phyloP scores from a whole-genome alignment of 1,140 invertebrate species.

The Parapsyche elsis region DNA sequence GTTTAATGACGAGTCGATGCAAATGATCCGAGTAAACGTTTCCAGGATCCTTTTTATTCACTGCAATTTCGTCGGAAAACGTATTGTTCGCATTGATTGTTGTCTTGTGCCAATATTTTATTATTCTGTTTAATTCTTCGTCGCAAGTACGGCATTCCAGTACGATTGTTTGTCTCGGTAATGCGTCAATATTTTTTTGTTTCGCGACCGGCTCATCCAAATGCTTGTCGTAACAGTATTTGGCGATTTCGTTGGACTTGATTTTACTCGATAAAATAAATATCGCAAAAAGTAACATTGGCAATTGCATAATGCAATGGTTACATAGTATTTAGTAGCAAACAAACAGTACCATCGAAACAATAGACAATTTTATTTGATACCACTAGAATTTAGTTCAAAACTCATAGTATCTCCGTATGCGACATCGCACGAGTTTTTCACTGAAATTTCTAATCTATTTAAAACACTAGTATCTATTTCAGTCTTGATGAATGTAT shows the following conservation, averaged over 20 bases:
- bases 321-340: background rate
- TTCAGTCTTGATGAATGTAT: conserved; percentile 59
- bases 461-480: conserved; percentile 49
- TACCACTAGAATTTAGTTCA: conserved; percentile 42
- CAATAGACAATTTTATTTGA: background rate
- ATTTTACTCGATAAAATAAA: background rate
- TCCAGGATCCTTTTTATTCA: background rate
- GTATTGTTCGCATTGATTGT: background rate
- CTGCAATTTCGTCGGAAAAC: background rate
- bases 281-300: too few relatives aligned
- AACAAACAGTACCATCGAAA: background rate
- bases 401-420: conserved; percentile 46
- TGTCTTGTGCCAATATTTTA: conserved; percentile 11
- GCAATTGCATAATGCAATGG: background rate
- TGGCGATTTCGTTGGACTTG: background rate
- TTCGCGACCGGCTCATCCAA: background rate
- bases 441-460: conserved; percentile 45
- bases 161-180: background rate
- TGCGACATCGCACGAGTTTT: conserved; percentile 53
- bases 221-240: conserved; percentile 21
- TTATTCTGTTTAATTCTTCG: background rate
- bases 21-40: conserved; percentile 12
- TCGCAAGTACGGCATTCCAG: background rate
- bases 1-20: conserved; percentile 11
- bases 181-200: conserved; percentile 1